phyloP scores from a whole-genome alignment of 2,113 vertebrate genomes.

The Bettongia penicillata region DNA sequence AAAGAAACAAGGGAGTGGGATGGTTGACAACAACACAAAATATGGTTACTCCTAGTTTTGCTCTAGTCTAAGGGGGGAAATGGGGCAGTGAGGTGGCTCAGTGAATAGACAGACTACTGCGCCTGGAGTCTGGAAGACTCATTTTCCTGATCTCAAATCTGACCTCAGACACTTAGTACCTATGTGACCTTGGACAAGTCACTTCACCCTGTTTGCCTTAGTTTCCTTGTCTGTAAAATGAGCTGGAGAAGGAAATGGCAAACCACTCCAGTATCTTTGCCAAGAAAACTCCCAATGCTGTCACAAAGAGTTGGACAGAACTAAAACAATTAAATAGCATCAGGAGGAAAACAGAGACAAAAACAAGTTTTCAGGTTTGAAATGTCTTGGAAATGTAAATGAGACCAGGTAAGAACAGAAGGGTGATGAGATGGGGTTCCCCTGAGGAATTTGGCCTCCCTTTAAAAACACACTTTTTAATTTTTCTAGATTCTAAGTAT shows the following conservation, averaged over 20 bases:
- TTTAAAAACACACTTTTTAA: not conserved
- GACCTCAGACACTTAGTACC: not conserved
- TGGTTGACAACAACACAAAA: not conserved
- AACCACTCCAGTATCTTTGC: not conserved
- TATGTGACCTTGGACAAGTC: not conserved
- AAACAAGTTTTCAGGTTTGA: not conserved
- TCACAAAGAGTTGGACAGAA: not conserved
- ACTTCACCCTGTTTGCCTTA: not conserved
- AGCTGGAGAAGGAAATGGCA: not conserved
- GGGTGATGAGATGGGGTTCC: not conserved
- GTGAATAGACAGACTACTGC: not conserved
- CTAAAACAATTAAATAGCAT: no score
- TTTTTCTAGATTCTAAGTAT: not conserved
- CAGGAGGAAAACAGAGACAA: not conserved
- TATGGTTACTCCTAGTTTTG: not conserved
- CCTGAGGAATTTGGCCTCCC: not conserved
- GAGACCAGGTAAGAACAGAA: not conserved
- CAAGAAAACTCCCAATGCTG: not conserved
- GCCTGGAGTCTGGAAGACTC: no score
- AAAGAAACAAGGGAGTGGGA: not conserved
- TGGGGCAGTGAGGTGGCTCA: not conserved
- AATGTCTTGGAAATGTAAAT: not conserved
- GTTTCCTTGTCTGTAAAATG: not conserved
- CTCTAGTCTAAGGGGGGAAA: not conserved
- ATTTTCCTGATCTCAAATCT: not conserved